Percentiles rank a stretch among this genome's conserved stretches.
Evolutionary conservation across 2,113 vertebrate genomes (phyloP).

Genomic region (Meriones unguiculatus): DNA sequence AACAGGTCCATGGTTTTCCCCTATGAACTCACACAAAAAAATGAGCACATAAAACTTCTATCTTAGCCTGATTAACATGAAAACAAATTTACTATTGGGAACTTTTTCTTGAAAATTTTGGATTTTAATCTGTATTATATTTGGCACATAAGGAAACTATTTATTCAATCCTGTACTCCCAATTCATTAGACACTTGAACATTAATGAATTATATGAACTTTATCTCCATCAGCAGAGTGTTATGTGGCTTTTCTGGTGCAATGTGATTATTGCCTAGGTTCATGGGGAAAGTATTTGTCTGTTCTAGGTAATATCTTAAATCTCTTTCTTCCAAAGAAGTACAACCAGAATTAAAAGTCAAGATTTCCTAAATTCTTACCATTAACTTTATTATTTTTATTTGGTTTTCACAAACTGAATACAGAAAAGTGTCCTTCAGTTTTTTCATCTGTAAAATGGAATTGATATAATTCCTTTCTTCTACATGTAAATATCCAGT

Average conservation of each 20-base stretch:
- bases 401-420: background rate
- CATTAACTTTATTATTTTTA: background rate
- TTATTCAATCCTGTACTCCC: background rate
- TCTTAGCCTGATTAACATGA: background rate
- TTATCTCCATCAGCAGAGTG: background rate
- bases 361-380: background rate
- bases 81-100: background rate
- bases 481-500: background rate
- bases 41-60: background rate
- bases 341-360: background rate
- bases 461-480: constrained; percentile 5
- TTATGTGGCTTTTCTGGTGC: background rate
- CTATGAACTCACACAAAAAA: background rate
- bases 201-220: background rate
- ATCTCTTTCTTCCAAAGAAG: constrained; percentile 5
- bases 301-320: background rate
- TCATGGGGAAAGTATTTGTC: background rate
- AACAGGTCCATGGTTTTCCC: background rate
- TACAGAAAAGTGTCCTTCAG: background rate
- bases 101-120: constrained; percentile 16
- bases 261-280: background rate
- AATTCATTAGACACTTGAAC: background rate
- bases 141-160: background rate
- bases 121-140: constrained; percentile 19
- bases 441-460: background rate